Evolutionary conservation across 2,888 invertebrate genomes (phyloP), one percentile per base, ranked within the genome.

Genomic region (Stegana nigrithorax): DNA sequence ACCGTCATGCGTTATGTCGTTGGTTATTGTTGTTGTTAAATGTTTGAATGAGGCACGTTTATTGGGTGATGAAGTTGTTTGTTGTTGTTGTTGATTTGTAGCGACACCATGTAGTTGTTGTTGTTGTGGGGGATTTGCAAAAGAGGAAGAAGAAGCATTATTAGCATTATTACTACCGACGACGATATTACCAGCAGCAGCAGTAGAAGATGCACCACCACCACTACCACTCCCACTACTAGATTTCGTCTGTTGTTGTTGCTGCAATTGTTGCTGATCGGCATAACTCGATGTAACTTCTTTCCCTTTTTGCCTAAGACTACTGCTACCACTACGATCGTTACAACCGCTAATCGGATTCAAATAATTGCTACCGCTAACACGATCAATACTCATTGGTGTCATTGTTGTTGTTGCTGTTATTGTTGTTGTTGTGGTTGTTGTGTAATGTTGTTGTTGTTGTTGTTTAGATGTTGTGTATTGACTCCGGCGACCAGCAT

Each of bases 131-230:
- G 84, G 81, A 79, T 83, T 84, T 87, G 88, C 84, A 86, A 89
- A 88, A 88, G 88, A 89, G 87, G 88, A 85, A 86, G 89, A 88
- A 88, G 88, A 89, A 87, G 88, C 84, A 84, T 83, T 83, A 86
- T 86, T 86, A 86, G 86, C 85, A 87, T 87, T 88, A 87, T 89
- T 90, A 89, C 89, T 87, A 84, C 87, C 85, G 85, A 83, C 86
- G 82, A 81, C 87, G 82, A 79, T 73, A 82, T 80, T 76, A 78
- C 82, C 83, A 81, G 81, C 81, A 81, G 83, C 82, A 80, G 81
- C 78, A 78, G 73, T 74, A 75, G 80, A 82, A 83, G 83, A 85
- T 87, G 87, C 77, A 75, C 75, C 73, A 73, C 77, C 77, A 79
- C 76, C 77, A 77, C 73, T 77, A 75, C 80, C 82, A 81, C 81